Evolutionary conservation across 2,113 vertebrate species (phyloP).

Genomic region (Protomyctophum bolini): DNA sequence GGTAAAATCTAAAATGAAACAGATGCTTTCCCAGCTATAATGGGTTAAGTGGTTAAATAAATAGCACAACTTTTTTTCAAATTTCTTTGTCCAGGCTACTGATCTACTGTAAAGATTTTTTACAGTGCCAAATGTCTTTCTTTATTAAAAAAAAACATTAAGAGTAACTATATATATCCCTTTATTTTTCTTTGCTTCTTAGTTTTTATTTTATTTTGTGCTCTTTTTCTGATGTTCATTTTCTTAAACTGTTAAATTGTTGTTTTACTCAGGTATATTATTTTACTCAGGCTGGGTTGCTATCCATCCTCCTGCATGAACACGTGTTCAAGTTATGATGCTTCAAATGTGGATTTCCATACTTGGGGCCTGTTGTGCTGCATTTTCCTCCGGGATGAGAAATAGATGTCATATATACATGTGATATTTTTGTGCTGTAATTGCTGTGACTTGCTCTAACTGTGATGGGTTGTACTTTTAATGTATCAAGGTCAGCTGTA

Average conservation of each 20-base stretch:
- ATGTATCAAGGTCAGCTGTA: slow-evolving; percentile 54
- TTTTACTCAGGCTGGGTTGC: slow-evolving; percentile 60
- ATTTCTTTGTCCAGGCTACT: neutral
- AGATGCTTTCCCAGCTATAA: too few relatives aligned
- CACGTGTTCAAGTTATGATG: slow-evolving; percentile 45
- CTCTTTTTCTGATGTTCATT: neutral
- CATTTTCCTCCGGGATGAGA: slow-evolving; percentile 47
- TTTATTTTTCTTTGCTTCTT: neutral
- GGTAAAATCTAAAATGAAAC: too few relatives aligned
- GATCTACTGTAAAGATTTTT: too few relatives aligned
- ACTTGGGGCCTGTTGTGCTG: slow-evolving; percentile 49
- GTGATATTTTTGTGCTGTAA: slow-evolving; percentile 65
- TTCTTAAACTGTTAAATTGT: slow-evolving; percentile 38
- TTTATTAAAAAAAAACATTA: too few relatives aligned
- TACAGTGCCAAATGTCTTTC: too few relatives aligned
- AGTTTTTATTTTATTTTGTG: neutral
- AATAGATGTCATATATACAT: slow-evolving; percentile 43
- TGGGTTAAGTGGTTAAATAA: neutral
- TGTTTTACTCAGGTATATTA: slow-evolving; percentile 71
- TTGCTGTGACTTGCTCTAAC: slow-evolving; percentile 63
- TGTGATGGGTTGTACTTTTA: slow-evolving; percentile 56
- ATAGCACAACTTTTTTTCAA: slow-evolving; percentile 2
- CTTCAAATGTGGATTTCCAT: slow-evolving; percentile 42
- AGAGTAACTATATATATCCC: neutral
- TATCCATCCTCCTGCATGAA: slow-evolving; percentile 61